A percentile compares a stretch with the other conserved stretches of the same genome.
Evolutionary conservation across 1,140 invertebrate species (phyloP).

Genomic region (Zaprionus inermis): DNA sequence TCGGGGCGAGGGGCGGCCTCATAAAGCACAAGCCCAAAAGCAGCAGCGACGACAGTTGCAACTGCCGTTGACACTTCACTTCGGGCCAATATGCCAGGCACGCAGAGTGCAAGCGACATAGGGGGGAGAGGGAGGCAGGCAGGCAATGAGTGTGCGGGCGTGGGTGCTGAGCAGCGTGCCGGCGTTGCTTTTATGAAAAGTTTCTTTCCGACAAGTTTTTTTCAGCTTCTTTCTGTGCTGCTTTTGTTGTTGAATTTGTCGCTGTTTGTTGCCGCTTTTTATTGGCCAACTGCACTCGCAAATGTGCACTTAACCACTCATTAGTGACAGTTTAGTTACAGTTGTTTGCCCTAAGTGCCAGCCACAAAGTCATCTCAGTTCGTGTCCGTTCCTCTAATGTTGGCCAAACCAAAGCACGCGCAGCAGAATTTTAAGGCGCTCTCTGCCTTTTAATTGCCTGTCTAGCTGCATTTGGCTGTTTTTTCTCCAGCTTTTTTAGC

Average conservation of each 20-base stretch:
- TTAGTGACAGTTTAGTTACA: conserved; percentile 66
- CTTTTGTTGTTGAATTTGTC: conserved; percentile 40
- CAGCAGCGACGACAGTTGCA: conserved; percentile 56
- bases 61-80: conserved; percentile 78
- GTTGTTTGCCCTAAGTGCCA: conserved; percentile 31
- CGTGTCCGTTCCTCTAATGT: neutral
- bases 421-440: neutral
- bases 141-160: neutral
- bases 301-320: conserved; percentile 74
- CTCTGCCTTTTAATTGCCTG: neutral
- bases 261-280: conserved; percentile 50
- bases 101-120: conserved; percentile 15
- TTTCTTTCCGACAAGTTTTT: conserved; percentile 60
- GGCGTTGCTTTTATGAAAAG: conserved; percentile 63
- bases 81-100: conserved; percentile 72
- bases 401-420: neutral
- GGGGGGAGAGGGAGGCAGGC: neutral
- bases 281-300: conserved; percentile 54
- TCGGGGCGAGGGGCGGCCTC: conserved; percentile 18
- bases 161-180: neutral
- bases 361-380: conserved; percentile 1
- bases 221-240: conserved; percentile 44
- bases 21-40: conserved; percentile 65
- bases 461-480: neutral
- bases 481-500: neutral